Base-by-base conservation (phyloP, 2,888 invertebrate species). In the Hydropsyche betteni region DNA sequence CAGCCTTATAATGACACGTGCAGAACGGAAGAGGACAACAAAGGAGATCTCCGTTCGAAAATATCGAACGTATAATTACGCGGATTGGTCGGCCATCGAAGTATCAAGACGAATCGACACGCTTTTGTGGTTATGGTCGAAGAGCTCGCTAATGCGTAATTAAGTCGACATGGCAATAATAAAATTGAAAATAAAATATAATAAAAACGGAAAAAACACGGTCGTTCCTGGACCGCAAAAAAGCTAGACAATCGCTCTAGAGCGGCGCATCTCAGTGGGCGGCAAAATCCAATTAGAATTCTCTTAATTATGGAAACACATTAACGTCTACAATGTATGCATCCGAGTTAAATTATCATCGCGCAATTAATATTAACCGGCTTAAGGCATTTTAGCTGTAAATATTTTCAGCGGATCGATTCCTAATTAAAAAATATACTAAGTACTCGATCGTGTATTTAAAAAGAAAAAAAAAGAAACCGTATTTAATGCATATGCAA, bases 281-380 rank as follows among this genome's bases (percentile, higher is more conserved):
- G 58, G 58, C 58, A 16, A 58, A 58, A 58, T 58, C 58, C 58
- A 58, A 58, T 58, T 58, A 58, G 58, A 58, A 58, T 58, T 58
- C 58, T 58, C 58, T 58, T 58, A 58, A 58, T 58, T 58, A 24
- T 44, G 44, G 44, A 44, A 44, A 44, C 44, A 44, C 44, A 44
- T 44, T 44, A 44, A 44, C 44, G 44, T 44, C 44, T 58, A 58
- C 58, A 58, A 58, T 58, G 24, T 24, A 24, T 24, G 24, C 58
- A 58, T 16, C 8, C 16, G 53, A 53, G 53, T 53, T 16, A 24
- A 58, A 58, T 24, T 58, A 16, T 58, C 53, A 12, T 53, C 14
- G 53, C 53, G 14, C 12, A 53, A 16, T 12, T 4, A 16, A 58
- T 16, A 58, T 16, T 24, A 53, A 53, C 44, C 44, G 44, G 10